Evolutionary conservation across 2,797 vertebrate genomes (phyloP), one percentile per base, ranked within the genome.

Genomic region (Bradypus variegatus): DNA sequence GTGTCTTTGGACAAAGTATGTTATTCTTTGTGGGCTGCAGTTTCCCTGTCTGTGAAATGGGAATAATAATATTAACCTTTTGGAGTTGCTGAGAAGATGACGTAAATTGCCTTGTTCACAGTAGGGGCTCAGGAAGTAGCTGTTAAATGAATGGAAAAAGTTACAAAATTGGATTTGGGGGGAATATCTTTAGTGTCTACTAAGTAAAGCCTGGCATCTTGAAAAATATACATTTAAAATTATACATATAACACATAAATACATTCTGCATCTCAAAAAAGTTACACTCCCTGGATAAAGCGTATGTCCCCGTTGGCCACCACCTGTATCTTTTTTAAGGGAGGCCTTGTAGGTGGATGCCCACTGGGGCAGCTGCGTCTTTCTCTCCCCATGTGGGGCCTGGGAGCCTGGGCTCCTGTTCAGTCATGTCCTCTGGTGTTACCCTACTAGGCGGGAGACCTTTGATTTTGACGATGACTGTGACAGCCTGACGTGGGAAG

Each of bases 401-500:
- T 31, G 62, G 50, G 38, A 78, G 55, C 77, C 72, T 31, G 38
- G 33, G 65, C 73, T n/a, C 77, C 36, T 19, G 41, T 23, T 88
- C 91, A 76, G 19, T 88, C 67, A 45, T 65, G 73, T 69, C 93
- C 64, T 80, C 82, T 21, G 11, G 1, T 94, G 78, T 83, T 60
- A 10, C 45, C 82, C 97, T 96, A 58, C 70, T 94, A 99, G 99
- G 96, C 98, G 99, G 0, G 99, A 99, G 96, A 99, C 98, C 0
- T 99, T 99, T 2, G 99, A 99, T 86, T 98, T 99, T 14, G 98
- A 99, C 8, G 99, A 99, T 0, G 99, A 99, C 97, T 99, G 99
- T 21, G 99, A 99, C 97, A 99, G 99, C 94, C 97, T 99, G 96
- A 99, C 98, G 0, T 99, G 99, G 99, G 99, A 99, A 90, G 99